A percentile compares a stretch with the other conserved stretches of the same genome.
These are phyloP conservation scores for Plectropomus leopardus DNA, from an alignment of 2,113 vertebrate genomes.

Conservation along the genomic window DNA sequence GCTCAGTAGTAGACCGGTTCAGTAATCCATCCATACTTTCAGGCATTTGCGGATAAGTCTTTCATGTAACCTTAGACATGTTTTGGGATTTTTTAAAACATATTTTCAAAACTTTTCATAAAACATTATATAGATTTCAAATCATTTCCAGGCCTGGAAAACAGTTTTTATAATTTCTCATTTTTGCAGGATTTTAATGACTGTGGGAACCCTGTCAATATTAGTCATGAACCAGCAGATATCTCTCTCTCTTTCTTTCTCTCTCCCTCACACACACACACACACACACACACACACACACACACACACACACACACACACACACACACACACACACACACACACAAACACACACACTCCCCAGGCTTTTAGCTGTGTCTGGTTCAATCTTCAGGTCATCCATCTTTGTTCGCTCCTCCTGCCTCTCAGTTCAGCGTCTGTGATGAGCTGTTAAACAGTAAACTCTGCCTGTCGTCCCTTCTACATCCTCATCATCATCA, in stretches of 20 bases:
- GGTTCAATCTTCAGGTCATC: conserved; percentile 77
- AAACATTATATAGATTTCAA: no score
- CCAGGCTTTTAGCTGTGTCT: conserved; percentile 65
- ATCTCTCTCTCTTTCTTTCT: no score
- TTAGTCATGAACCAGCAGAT: conserved; percentile 52
- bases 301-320: conserved; percentile 35
- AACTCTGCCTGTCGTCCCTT: conserved; percentile 52
- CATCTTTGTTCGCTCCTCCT: conserved; percentile 68
- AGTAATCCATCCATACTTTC: no score
- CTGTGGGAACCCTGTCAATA: no score
- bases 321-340: conserved; percentile 33
- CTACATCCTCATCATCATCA: conserved; percentile 42
- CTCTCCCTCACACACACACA: conserved; percentile 60
- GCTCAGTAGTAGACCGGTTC: no score
- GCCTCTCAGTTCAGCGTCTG: conserved; percentile 39
- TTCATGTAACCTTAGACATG: no score
- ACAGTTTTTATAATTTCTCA: no score
- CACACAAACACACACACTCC: conserved; percentile 22
- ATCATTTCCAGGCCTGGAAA: no score
- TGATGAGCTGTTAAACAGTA: conserved; percentile 75
- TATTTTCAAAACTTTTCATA: no score
- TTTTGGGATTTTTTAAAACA: no score
- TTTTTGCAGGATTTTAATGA: no score
- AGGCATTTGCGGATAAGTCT: no score
- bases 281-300: conserved; percentile 44